phyloP scores from a whole-genome alignment of 1,140 invertebrate genomes.

The Nymphalis io region DNA sequence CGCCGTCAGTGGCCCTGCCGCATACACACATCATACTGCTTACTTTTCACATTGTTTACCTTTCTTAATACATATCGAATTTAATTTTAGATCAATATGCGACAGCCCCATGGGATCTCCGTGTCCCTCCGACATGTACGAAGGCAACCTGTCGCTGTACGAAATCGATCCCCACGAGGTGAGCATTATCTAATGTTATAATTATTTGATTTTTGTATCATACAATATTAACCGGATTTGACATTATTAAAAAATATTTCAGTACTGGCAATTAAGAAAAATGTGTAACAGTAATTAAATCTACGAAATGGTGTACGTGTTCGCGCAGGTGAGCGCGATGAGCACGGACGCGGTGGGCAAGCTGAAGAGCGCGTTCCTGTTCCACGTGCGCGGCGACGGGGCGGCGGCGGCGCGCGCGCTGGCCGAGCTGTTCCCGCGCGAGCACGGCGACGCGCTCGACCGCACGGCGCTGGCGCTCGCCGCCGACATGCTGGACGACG shows the following conservation, averaged over 20 bases:
- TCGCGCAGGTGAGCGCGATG: conserved; percentile 50
- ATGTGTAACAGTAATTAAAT: too few relatives aligned
- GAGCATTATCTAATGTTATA: not conserved
- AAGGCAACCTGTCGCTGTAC: conserved; percentile 84
- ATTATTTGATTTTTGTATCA: too few relatives aligned
- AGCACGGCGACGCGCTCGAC: conserved; percentile 84
- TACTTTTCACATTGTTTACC: not conserved
- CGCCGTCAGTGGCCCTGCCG: conserved; percentile 36
- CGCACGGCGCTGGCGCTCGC: conserved; percentile 87
- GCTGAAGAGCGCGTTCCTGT: conserved; percentile 90
- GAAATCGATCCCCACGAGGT: conserved; percentile 88
- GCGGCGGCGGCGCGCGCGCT: conserved; percentile 84
- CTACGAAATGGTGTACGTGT: too few relatives aligned
- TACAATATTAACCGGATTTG: too few relatives aligned
- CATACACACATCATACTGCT: not conserved
- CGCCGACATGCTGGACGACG: conserved; percentile 91
- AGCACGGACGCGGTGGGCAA: conserved; percentile 74
- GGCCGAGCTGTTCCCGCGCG: conserved; percentile 84
- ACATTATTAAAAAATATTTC: too few relatives aligned
- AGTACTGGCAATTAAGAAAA: too few relatives aligned
- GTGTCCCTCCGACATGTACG: conserved; percentile 72
- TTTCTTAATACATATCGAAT: not conserved
- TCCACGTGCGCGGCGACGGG: conserved; percentile 81
- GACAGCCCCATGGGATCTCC: conserved; percentile 71
- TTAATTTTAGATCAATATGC: conserved; percentile 55